These are phyloP conservation scores for Chymomyza costata DNA, from an alignment of 1,140 invertebrate genomes.

Conservation along the genomic window DNA sequence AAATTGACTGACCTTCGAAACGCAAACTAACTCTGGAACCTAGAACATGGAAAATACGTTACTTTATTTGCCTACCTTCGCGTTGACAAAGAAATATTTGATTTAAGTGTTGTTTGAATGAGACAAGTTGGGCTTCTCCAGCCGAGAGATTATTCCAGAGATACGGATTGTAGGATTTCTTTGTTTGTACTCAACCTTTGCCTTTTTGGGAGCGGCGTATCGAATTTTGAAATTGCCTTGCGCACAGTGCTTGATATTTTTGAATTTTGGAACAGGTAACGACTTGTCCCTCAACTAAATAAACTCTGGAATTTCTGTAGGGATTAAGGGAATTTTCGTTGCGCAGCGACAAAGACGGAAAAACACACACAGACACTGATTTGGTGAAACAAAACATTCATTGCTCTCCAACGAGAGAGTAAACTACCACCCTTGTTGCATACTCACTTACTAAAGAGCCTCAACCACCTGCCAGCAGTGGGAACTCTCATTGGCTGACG, in stretches of 20 bases:
- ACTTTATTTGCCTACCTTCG: conserved; percentile 46
- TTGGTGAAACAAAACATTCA: conserved; percentile 4
- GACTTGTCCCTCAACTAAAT: conserved; percentile 42
- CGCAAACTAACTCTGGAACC: conserved; percentile 31
- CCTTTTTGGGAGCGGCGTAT: conserved; percentile 52
- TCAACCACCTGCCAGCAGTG: conserved; percentile 59
- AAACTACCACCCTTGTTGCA: conserved; percentile 1
- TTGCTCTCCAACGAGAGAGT: neutral
- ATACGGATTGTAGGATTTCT: conserved; percentile 32
- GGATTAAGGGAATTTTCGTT: conserved; percentile 34
- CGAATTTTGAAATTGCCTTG: conserved; percentile 57
- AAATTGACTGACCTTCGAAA: conserved; percentile 67
- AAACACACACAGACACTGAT: conserved; percentile 11
- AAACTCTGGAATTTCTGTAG: conserved; percentile 37
- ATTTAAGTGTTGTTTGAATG: conserved; percentile 42
- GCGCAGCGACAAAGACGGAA: conserved; percentile 18
- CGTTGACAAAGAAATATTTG: conserved; percentile 30
- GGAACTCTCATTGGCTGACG: conserved; percentile 40
- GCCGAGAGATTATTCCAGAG: conserved; percentile 48
- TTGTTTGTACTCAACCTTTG: conserved; percentile 45
- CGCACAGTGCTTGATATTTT: conserved; percentile 30
- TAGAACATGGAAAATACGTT: conserved; percentile 51
- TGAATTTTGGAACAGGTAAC: conserved; percentile 33
- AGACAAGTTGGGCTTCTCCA: conserved; percentile 59
- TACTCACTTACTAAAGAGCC: neutral